Evolutionary conservation across 2,888 invertebrate genomes (phyloP).

Genomic region (Macrophya alboannulata): DNA sequence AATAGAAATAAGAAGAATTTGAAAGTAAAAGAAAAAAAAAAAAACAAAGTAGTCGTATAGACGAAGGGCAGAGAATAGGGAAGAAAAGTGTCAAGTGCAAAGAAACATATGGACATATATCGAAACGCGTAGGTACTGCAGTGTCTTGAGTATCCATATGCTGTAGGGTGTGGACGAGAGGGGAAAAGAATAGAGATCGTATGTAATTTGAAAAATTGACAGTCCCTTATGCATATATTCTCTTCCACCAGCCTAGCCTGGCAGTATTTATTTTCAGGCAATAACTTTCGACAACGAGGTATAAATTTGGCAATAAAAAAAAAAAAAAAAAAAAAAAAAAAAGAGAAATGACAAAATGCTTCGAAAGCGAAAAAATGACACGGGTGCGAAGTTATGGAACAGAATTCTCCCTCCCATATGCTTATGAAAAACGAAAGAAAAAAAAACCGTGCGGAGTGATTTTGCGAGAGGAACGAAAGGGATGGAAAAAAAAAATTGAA

Average conservation of each 20-base stretch:
- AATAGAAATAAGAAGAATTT: slow-evolving; percentile 20
- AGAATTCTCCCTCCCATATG: neutral
- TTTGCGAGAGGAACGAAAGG: neutral
- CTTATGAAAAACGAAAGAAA: neutral
- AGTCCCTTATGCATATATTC: neutral
- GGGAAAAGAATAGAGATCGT: neutral
- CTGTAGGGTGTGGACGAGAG: neutral
- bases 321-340: no score
- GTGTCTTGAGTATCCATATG: no score
- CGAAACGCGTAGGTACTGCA: neutral
- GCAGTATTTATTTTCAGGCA: slow-evolving; percentile 2
- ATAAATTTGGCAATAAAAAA: neutral
- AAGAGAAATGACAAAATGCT: slow-evolving; percentile 37
- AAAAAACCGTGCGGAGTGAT: neutral
- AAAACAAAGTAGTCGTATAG: neutral
- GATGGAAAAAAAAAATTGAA: neutral
- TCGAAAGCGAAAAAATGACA: slow-evolving; percentile 37
- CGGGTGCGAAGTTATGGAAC: slow-evolving; percentile 25
- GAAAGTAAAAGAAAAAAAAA: neutral
- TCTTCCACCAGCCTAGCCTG: neutral
- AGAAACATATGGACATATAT: neutral
- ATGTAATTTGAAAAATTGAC: slow-evolving; percentile 34
- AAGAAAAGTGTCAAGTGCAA: slow-evolving; percentile 33
- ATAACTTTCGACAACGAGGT: neutral
- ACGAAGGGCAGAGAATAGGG: neutral